Base-by-base conservation (phyloP, 2,888 invertebrate species). In the Drosophila parthenogenetica region DNA sequence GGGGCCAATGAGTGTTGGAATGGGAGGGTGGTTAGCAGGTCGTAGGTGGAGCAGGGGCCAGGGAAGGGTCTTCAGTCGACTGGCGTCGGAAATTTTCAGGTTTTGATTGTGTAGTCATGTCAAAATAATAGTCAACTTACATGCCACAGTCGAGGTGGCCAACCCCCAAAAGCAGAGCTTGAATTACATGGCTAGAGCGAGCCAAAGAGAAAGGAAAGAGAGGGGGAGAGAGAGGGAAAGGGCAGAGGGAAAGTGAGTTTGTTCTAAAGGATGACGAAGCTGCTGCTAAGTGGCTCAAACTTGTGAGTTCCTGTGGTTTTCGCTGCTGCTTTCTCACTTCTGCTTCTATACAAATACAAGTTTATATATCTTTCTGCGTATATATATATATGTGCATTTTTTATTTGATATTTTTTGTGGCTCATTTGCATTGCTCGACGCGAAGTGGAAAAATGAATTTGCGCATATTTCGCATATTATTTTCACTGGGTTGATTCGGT, bases 61-160 rank as follows among this genome's bases (percentile, higher is more conserved):
- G 25, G 42, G 63, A 29, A 54, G n/a, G 17, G 37, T 66, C 39
- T 40, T 16, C 25, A 45, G 70, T 68, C 69, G 68, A 63, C 60
- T 65, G 77, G 83, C 80, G 77, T 73, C 74, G 81, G 77, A 89
- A 84, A 83, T 87, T 82, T 90, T 80, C 84, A 82, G 84, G 79
- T 89, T 90, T 80, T 90, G 88, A 89, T 91, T 90, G 86, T 88
- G 84, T 87, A 84, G 89, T 85, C 87, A 89, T 88, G 84, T 90
- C 91, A 89, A 85, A 87, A 90, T 89, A 89, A 90, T 88, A 90
- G 90, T 90, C 89, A 90, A 87, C 87, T 90, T 88, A 90, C 89
- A 89, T 89, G 87, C 89, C 89, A 77, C 87, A 89, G 81, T 65
- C 78, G 81, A 69, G 73, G 69, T 71, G 60, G 79, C 66, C 72